phyloP scores from a whole-genome alignment of 2,797 vertebrate genomes.

The Pyrocephalus nanus region DNA sequence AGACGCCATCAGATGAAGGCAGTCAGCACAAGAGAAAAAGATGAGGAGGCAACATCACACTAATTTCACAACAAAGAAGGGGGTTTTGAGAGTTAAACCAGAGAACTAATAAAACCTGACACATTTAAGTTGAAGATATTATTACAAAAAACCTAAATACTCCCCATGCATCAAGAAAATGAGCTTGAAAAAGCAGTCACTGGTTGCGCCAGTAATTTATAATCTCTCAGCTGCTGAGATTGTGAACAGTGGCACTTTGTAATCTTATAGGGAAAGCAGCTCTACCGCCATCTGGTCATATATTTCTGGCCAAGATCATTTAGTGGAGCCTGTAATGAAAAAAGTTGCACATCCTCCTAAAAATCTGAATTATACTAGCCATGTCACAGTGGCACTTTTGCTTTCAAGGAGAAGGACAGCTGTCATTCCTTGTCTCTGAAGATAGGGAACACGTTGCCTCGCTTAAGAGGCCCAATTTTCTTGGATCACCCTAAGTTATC shows the following conservation, averaged over 20 bases:
- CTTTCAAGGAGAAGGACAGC: conserved; percentile 43
- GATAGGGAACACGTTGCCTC: neutral
- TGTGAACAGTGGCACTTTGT: conserved; percentile 57
- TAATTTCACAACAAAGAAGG: neutral
- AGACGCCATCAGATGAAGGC: neutral
- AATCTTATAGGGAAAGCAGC: conserved; percentile 57
- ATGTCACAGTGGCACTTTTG: conserved; percentile 6
- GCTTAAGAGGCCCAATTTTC: conserved; percentile 1
- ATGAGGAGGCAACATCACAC: neutral
- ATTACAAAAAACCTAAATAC: neutral
- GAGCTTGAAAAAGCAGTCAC: neutral
- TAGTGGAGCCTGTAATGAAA: conserved; percentile 34
- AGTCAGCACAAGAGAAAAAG: neutral
- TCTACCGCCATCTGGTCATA: conserved; percentile 44
- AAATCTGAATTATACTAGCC: conserved; percentile 56
- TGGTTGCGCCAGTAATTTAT: neutral
- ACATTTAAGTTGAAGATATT: neutral
- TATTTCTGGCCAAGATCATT: conserved; percentile 51
- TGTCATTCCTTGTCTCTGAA: neutral
- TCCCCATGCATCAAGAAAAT: neutral
- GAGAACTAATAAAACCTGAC: neutral
- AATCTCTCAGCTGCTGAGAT: conserved; percentile 51
- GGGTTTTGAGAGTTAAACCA: neutral
- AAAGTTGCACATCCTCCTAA: conserved; percentile 16
- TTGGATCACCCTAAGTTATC: neutral